These are phyloP conservation scores for Venturia canescens DNA, from an alignment of 1,140 invertebrate genomes.

Conservation along the genomic window DNA sequence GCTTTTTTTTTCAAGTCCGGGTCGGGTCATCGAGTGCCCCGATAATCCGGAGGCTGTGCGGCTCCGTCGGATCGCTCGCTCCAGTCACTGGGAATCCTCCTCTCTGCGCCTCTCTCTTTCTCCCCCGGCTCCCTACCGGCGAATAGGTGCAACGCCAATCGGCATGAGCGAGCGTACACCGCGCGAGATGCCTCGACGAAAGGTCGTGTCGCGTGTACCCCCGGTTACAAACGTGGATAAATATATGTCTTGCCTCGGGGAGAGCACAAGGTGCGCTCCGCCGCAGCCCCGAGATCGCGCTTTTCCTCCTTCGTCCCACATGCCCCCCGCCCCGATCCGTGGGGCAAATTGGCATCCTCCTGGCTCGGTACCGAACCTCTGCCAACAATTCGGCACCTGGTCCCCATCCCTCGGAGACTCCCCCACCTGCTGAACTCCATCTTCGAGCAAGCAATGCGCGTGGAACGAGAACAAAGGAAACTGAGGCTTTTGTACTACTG, in stretches of 20 bases:
- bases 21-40: neutral
- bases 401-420: no score
- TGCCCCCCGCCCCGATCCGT: no score
- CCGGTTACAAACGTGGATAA: neutral
- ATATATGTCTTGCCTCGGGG: neutral
- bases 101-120: neutral
- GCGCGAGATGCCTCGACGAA: constrained; percentile 25
- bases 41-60: neutral
- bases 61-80: neutral
- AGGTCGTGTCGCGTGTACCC: constrained; percentile 28
- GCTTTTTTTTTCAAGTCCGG: neutral
- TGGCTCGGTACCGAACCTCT: no score
- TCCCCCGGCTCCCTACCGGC: neutral
- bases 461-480: no score
- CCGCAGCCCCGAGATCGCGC: neutral
- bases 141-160: neutral
- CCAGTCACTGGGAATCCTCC: neutral
- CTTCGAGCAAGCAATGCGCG: no score
- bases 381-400: no score
- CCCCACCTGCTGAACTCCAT: no score
- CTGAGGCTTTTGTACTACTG: no score
- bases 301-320: no score
- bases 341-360: no score
- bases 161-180: neutral
- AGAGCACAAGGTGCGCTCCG: constrained; percentile 9